Evolutionary conservation across 2,888 invertebrate species (phyloP).

Genomic region (Suillia variegata): DNA sequence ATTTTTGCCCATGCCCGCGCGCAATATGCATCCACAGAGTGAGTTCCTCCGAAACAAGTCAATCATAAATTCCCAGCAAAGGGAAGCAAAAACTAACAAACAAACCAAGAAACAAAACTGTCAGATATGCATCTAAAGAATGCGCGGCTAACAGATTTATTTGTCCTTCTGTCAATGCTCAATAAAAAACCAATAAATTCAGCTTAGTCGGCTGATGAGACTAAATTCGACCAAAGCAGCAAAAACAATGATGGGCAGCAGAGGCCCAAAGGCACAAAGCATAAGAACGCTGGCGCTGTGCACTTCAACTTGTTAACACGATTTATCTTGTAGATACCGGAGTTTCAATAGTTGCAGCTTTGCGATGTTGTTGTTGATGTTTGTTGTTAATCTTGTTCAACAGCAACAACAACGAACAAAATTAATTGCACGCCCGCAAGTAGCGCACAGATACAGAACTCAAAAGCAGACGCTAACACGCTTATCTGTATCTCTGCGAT

Average conservation of each 20-base stretch:
- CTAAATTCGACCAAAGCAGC: not conserved
- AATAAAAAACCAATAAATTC: constrained; percentile 46
- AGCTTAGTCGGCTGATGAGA: constrained; percentile 12
- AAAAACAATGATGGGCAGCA: too few relatives aligned
- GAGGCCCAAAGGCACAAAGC: not conserved
- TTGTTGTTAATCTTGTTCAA: constrained; percentile 5
- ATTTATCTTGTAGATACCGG: constrained; percentile 16
- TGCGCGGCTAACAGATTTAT: constrained; percentile 41
- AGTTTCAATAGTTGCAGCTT: not conserved
- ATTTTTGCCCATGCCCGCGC: too few relatives aligned
- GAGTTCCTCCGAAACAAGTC: constrained; percentile 5
- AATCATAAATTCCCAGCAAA: constrained; percentile 37
- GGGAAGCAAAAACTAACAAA: constrained; percentile 17
- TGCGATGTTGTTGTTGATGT: constrained; percentile 10
- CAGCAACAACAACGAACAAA: too few relatives aligned
- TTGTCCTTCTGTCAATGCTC: constrained; percentile 59
- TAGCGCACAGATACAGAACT: constrained; percentile 19
- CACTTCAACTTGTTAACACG: constrained; percentile 41
- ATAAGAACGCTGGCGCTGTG: constrained; percentile 1
- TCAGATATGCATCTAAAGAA: constrained; percentile 33
- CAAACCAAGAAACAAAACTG: constrained; percentile 15
- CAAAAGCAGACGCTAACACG: constrained; percentile 5
- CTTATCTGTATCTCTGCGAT: not conserved
- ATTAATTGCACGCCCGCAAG: constrained; percentile 30
- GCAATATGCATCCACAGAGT: constrained; percentile 30